Evolutionary conservation across 2,888 invertebrate species (phyloP), one percentile per base, ranked within the genome.

Genomic region (Miltochrista miniata): DNA sequence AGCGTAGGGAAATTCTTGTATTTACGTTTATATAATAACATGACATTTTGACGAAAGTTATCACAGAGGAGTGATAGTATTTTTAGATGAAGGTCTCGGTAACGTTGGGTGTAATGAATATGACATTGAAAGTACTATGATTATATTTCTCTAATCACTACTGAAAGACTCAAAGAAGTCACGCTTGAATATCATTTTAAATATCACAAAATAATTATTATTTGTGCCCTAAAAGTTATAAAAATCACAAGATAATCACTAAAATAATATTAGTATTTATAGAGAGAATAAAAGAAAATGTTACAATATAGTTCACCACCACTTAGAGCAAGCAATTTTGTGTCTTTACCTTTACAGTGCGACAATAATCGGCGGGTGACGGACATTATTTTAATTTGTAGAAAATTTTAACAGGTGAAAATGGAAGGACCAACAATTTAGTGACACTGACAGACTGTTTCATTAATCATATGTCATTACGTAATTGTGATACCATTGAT

Each of bases 341-440:
- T 31, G 31, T 31, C 14, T 37, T 90, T 88, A 93, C 94, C 93
- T 88, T 92, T 92, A 63, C 92, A 85, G 74, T 92, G 91, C 65
- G 91, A 87, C 72, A 94, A 87, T 85, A 93, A 88, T 79, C 93
- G 87, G 65, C 91, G 89, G 65, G 93, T 88, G 70, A 93, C 92
- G 78, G 93, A 93, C 93, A 94, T 94, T 78, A 72, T 84, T 67
- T 53, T 68, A 64, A 59, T 33, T 44, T 29, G 1, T 64, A 57
- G 54, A 59, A 61, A 70, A 68, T 57, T 64, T 52, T 51, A 64
- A 56, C 58, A 57, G 60, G 43, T 45, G 57, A 68, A 65, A 68
- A 52, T 13, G 68, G 64, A 72, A 77, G 73, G 63, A 68, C 56
- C 64, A 73, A 62, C 64, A 73, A 70, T 74, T 76, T 72, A 45